A percentile compares a stretch with the other conserved stretches of the same genome.
Evolutionary conservation across 2,797 vertebrate genomes (phyloP).

Genomic region (Microctenopoma stevenorrisi): DNA sequence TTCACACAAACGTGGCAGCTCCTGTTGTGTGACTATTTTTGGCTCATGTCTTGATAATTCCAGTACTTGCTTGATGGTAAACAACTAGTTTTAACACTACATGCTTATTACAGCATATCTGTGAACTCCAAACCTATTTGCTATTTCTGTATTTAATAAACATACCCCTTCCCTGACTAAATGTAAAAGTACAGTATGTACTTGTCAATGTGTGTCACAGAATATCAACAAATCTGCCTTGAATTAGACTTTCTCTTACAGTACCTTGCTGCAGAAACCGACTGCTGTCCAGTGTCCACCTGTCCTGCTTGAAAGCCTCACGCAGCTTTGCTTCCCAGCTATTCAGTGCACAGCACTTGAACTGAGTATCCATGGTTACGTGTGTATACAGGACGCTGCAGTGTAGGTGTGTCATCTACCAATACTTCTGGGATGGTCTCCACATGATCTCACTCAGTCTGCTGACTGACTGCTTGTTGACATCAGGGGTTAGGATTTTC

Average conservation of each 20-base stretch:
- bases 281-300: slow-evolving; percentile 29
- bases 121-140: neutral
- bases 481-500: slow-evolving; percentile 39
- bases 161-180: neutral
- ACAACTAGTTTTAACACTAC: slow-evolving; percentile 60
- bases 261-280: slow-evolving; percentile 49
- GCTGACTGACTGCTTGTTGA: slow-evolving; percentile 49
- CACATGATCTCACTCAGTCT: slow-evolving; percentile 61
- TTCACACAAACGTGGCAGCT: slow-evolving; percentile 64
- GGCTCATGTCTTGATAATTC: slow-evolving; percentile 60
- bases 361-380: slow-evolving; percentile 76
- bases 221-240: neutral
- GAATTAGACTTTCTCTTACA: slow-evolving; percentile 9
- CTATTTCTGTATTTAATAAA: neutral
- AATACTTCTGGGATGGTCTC: slow-evolving; percentile 64
- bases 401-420: slow-evolving; percentile 57
- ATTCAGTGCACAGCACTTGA: slow-evolving; percentile 57
- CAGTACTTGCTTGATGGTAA: slow-evolving; percentile 45
- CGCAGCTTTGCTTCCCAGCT: slow-evolving; percentile 62
- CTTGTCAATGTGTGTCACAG: neutral
- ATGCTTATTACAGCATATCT: slow-evolving; percentile 4
- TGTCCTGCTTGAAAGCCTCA: slow-evolving; percentile 32
- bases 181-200: neutral
- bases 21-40: slow-evolving; percentile 46
- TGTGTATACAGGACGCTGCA: slow-evolving; percentile 64